Evolutionary conservation across 2,888 invertebrate genomes (phyloP).

Genomic region (Encarsia formosa): DNA sequence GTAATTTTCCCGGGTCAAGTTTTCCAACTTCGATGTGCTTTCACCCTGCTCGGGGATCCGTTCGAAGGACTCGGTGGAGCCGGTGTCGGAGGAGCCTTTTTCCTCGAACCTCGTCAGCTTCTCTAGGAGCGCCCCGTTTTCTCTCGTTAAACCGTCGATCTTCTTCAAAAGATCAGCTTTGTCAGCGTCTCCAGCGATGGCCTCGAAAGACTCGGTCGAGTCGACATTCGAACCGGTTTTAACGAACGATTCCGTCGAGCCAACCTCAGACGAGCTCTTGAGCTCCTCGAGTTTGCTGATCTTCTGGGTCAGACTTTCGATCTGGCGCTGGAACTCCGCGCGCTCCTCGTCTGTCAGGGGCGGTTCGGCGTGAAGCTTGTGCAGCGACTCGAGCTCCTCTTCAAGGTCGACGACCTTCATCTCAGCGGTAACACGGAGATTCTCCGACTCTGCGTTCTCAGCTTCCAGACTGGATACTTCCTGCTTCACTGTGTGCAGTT

Average conservation of each 20-base stretch:
- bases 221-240: conserved; percentile 36
- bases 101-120: conserved; percentile 43
- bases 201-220: conserved; percentile 45
- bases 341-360: conserved; percentile 49
- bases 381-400: conserved; percentile 64
- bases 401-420: conserved; percentile 75
- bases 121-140: conserved; percentile 40
- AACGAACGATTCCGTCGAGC: conserved; percentile 42
- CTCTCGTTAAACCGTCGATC: conserved; percentile 41
- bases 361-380: conserved; percentile 45
- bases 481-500: conserved; percentile 55
- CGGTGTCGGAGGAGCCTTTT: conserved; percentile 39
- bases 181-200: conserved; percentile 37
- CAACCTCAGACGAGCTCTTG: conserved; percentile 38
- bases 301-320: conserved; percentile 62
- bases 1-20: conserved; percentile 40
- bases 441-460: conserved; percentile 62
- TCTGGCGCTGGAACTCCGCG: conserved; percentile 55
- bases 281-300: conserved; percentile 62
- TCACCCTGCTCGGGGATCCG: conserved; percentile 42
- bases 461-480: conserved; percentile 62
- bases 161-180: conserved; percentile 40
- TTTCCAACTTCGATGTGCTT: conserved; percentile 39
- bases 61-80: conserved; percentile 49
- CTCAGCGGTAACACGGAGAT: conserved; percentile 71